Percentiles rank a stretch among this genome's conserved stretches.
Conservation (phyloP, 2,113 vertebrate species). For the chimpanzee (Pan troglodytes) region NHGRI_mPanTro3-v2.1_pri NC_072414.2:62061501-62062000, state of each 20-base stretch:
- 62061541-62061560: constrained; percentile 93
- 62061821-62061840: background rate
- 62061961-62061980: background rate
- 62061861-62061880: background rate
- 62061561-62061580: constrained; percentile 92
- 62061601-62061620: rapidly evolving
- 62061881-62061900: background rate
- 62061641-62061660: background rate
- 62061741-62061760: background rate
- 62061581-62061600: constrained; percentile 72
- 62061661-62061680: background rate
- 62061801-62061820: background rate
- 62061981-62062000: rapidly evolving
- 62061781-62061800: background rate
- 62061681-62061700: background rate
- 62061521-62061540: constrained; percentile 95
- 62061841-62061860: background rate
- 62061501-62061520: constrained; percentile 97
- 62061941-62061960: background rate
- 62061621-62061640: background rate
- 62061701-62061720: background rate
- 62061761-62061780: background rate
- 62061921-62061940: background rate
- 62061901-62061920: background rate
- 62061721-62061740: background rate